These are phyloP conservation scores for Amiota minor DNA, from an alignment of 2,888 invertebrate genomes.

Conservation along the genomic window DNA sequence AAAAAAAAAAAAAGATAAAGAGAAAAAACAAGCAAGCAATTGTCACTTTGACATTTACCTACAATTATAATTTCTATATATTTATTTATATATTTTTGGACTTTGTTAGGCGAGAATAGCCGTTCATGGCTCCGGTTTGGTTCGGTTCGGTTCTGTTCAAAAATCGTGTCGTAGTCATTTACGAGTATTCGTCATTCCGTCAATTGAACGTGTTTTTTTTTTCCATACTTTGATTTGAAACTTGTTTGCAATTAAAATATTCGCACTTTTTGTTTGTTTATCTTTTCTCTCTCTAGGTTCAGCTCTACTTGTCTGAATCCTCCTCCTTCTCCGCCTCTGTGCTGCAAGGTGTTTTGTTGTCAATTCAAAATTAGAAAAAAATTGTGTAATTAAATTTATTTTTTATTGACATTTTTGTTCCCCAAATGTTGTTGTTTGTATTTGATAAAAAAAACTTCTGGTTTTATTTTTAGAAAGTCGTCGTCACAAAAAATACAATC, in stretches of 20 bases:
- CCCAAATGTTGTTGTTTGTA: no score
- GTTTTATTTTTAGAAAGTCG: conserved; percentile 47
- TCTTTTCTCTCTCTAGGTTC: background rate
- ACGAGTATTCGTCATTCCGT: background rate
- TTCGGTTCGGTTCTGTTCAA: background rate
- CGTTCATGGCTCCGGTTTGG: no score
- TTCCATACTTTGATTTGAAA: conserved; percentile 46
- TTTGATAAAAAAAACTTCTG: background rate
- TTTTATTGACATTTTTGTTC: conserved; percentile 32
- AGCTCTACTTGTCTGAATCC: background rate
- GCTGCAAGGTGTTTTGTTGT: conserved; percentile 53
- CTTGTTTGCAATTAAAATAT: conserved; percentile 65
- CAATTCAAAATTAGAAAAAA: conserved; percentile 52
- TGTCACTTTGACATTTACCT: conserved; percentile 66
- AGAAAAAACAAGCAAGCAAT: conserved; percentile 47
- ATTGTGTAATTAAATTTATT: conserved; percentile 31
- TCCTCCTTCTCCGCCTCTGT: background rate
- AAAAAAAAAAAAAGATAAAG: no score
- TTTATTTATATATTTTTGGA: conserved; percentile 40
- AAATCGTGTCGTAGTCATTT: no score
- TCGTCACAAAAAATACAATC: conserved; percentile 26
- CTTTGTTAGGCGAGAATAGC: background rate
- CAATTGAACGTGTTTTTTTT: conserved; percentile 47
- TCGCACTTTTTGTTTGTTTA: conserved; percentile 35
- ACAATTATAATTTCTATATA: conserved; percentile 54